Percentiles rank a stretch among this genome's conserved stretches.
phyloP scores from a whole-genome alignment of 2,797 vertebrate genomes.

The Alectoris magna region DNA sequence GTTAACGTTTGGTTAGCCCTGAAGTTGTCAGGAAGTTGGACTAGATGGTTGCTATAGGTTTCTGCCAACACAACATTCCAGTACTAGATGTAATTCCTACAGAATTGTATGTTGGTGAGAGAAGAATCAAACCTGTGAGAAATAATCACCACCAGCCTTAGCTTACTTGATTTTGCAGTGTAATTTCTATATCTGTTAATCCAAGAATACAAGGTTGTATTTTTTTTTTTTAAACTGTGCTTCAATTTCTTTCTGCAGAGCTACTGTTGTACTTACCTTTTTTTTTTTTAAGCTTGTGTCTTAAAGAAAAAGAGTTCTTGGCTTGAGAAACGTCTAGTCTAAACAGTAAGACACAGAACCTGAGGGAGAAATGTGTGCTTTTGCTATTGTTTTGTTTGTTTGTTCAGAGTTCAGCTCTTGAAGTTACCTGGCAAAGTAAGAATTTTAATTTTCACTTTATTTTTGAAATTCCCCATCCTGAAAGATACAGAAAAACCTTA shows the following conservation, averaged over 20 bases:
- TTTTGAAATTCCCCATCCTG: background rate
- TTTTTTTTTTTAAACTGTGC: background rate
- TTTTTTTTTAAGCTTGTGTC: background rate
- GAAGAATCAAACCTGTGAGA: background rate
- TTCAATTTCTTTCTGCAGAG: background rate
- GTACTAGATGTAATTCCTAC: background rate
- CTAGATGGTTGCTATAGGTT: background rate
- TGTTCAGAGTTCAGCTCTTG: background rate
- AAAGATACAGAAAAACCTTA: rapidly evolving
- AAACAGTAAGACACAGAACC: background rate
- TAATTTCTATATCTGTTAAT: background rate
- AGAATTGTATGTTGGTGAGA: background rate
- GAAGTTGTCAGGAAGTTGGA: background rate
- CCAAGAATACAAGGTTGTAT: background rate
- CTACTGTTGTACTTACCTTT: background rate
- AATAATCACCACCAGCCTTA: background rate
- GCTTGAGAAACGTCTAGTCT: background rate
- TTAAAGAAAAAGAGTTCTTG: background rate
- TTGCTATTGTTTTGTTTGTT: background rate
- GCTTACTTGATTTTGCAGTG: background rate
- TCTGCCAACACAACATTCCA: background rate
- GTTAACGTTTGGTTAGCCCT: background rate
- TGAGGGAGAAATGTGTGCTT: background rate
- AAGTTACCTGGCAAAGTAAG: background rate
- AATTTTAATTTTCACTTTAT: background rate